Evolutionary conservation across 2,113 vertebrate species (phyloP).

Genomic region (Perca fluviatilis): DNA sequence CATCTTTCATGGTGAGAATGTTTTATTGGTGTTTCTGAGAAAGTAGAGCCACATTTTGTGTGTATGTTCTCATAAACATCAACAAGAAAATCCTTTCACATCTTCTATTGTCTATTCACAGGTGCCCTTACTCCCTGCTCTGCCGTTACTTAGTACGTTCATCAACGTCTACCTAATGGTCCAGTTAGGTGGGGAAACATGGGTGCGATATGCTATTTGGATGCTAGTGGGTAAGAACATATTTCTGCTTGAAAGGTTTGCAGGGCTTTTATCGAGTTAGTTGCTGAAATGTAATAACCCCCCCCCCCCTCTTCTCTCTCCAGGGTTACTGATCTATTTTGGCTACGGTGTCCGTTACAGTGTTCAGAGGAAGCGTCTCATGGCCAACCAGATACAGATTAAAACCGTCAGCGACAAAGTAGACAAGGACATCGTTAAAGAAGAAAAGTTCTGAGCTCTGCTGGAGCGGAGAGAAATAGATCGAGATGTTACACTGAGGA

Average conservation of each 20-base stretch:
- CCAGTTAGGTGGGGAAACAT: slow-evolving; percentile 82
- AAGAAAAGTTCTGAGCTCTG: slow-evolving; percentile 65
- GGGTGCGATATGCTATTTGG: slow-evolving; percentile 89
- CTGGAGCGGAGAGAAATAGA: not conserved
- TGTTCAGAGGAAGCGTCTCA: slow-evolving; percentile 65
- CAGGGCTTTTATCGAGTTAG: not conserved
- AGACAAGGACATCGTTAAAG: slow-evolving; percentile 52
- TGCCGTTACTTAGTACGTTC: slow-evolving; percentile 86
- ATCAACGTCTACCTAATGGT: slow-evolving; percentile 88
- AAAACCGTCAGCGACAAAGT: slow-evolving; percentile 60
- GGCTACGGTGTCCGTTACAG: slow-evolving; percentile 87
- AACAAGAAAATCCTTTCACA: not conserved
- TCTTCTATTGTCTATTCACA: slow-evolving; percentile 44
- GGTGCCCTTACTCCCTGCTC: slow-evolving; percentile 88
- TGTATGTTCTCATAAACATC: not conserved
- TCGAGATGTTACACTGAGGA: slow-evolving; percentile 61
- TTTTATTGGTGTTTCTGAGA: not conserved
- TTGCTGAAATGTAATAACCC: not conserved
- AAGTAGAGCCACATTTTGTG: not conserved
- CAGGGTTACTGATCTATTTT: slow-evolving; percentile 90
- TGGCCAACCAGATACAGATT: not conserved
- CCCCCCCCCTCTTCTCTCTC: not conserved
- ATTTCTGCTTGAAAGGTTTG: slow-evolving; percentile 12
- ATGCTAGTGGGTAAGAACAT: slow-evolving; percentile 85
- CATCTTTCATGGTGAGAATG: slow-evolving; percentile 87